Conservation (phyloP, 2,113 vertebrate species). For the Zeus faber region DNA sequence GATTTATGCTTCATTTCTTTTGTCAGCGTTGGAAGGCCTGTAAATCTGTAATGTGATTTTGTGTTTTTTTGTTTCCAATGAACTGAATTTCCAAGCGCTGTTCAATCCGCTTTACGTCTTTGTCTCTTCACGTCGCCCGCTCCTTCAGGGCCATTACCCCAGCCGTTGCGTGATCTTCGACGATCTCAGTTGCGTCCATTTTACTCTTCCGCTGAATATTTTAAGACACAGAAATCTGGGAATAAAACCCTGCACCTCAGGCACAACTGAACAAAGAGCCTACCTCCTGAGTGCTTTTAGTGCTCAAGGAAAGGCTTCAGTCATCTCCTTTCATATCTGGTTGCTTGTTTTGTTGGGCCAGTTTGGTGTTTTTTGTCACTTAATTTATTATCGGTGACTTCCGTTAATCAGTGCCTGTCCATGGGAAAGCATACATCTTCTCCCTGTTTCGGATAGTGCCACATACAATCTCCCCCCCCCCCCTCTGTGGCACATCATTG, state of each 20-base stretch:
- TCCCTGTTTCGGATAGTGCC: neutral
- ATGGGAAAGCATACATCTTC: constrained; percentile 22
- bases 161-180: constrained; percentile 4
- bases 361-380: neutral
- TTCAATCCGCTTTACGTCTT: constrained; percentile 1
- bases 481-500: neutral
- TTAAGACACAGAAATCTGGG: constrained; percentile 28
- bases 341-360: neutral
- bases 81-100: constrained; percentile 50
- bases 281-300: constrained; percentile 57
- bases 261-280: constrained; percentile 46
- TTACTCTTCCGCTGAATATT: constrained; percentile 52
- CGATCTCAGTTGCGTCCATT: constrained; percentile 17
- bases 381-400: neutral
- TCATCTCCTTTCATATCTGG: constrained; percentile 33
- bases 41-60: too few relatives aligned
- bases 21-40: constrained; percentile 34
- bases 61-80: too few relatives aligned
- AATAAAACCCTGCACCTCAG: constrained; percentile 33
- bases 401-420: constrained; percentile 17
- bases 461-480: constrained; percentile 8
- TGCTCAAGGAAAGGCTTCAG: constrained; percentile 52
- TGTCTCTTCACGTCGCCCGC: neutral
- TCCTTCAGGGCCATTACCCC: neutral
- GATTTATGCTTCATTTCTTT: constrained; percentile 34